Evolutionary conservation across 2,888 invertebrate species (phyloP), one percentile per base, ranked within the genome.

Genomic region (Spilosoma lubricipeda): DNA sequence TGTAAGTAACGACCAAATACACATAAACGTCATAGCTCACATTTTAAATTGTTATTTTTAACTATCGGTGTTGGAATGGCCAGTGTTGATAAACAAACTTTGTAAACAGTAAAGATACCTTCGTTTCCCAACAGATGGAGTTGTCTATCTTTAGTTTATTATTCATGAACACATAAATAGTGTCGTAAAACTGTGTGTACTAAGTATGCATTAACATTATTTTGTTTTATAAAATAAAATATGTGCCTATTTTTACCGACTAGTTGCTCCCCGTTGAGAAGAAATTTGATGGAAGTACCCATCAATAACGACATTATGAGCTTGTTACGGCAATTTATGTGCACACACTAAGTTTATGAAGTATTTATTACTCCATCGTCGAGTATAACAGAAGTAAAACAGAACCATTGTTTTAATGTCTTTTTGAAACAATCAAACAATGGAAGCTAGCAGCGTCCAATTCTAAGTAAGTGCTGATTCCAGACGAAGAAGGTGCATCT

Each of bases 401-500:
- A 86, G 81, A 85, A 80, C 84, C 83, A 84, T 86, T 86, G 83
- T 89, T 83, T 87, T 88, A 86, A 87, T 87, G 89, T 85, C 87
- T 88, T 89, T 89, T 89, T 88, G 85, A 87, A 89, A 87, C 74
- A 77, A 85, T 82, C 87, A 87, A 89, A 93, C 93, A 93, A 92
- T 92, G 84, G 90, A 79, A 83, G 83, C 85, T 87, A 83, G 80
- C 86, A 80, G 89, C 80, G 84, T 81, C 86, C 84, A 86, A 85
- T 91, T 92, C 89, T 88, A 88, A 83, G 89, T 89, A 90, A 91
- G 91, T 85, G 86, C 85, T 86, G 87, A 86, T 87, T 86, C 85
- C 87, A 86, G 88, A 85, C 87, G 90, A 92, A 91, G 91, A 92
- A 91, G 92, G 92, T 94, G 94, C 93, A 94, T 93, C 93, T 90